phyloP scores from a whole-genome alignment of 2,113 vertebrate genomes.

The Elachura formosa region DNA sequence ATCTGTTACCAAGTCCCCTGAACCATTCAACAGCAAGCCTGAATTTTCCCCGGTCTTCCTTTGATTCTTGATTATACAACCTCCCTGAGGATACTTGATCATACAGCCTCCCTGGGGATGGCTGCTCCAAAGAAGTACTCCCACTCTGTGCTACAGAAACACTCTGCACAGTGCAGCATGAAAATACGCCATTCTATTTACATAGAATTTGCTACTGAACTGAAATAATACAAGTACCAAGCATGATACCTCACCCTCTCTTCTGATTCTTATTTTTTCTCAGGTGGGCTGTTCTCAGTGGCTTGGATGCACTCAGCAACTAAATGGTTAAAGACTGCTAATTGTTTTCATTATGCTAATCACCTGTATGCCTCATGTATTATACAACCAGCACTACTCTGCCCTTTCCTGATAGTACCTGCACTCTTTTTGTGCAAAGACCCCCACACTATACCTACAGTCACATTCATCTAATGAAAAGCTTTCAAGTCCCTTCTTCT shows the following conservation, averaged over 20 bases:
- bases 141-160: neutral
- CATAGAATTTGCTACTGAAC: neutral
- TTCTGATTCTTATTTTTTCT: neutral
- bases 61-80: neutral
- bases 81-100: no score
- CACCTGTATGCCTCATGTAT: neutral
- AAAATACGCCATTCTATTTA: neutral
- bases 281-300: neutral
- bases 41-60: neutral
- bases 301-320: neutral
- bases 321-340: neutral
- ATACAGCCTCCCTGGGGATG: neutral
- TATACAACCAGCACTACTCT: neutral
- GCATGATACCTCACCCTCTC: no score
- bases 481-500: neutral
- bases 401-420: neutral
- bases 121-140: neutral
- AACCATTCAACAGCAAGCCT: no score
- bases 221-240: neutral
- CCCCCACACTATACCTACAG: neutral
- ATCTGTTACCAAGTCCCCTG: neutral
- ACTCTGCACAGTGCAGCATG: neutral
- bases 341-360: neutral
- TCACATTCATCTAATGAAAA: neutral
- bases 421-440: accelerated